phyloP scores from a whole-genome alignment of 2,888 invertebrate species.

The Platerodrilus igneus region DNA sequence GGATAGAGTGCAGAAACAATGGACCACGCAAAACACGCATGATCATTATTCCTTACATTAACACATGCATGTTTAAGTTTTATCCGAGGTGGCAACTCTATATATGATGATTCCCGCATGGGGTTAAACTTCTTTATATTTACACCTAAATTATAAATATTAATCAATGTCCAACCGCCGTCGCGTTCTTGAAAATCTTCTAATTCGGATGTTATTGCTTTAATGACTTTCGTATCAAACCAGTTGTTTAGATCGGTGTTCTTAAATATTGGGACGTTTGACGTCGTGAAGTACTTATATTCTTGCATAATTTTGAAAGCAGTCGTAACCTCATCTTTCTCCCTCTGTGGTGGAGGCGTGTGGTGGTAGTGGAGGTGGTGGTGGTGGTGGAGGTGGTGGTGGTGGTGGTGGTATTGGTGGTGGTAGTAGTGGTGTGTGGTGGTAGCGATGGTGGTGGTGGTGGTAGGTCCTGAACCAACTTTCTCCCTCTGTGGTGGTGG shows the following conservation, averaged over 20 bases:
- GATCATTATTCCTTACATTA: slow-evolving; percentile 3
- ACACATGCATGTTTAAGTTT: slow-evolving; percentile 1
- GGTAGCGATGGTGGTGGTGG: too few relatives aligned
- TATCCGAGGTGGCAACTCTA: not conserved
- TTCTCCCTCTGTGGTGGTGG: too few relatives aligned
- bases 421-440: too few relatives aligned
- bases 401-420: too few relatives aligned
- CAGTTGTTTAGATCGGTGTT: not conserved
- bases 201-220: not conserved
- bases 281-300: slow-evolving; percentile 2
- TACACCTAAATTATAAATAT: slow-evolving; percentile 2
- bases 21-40: slow-evolving; percentile 4
- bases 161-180: slow-evolving; percentile 1
- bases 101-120: not conserved
- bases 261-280: not conserved
- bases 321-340: too few relatives aligned
- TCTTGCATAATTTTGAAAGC: too few relatives aligned
- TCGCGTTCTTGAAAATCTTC: slow-evolving; percentile 2
- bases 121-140: slow-evolving; percentile 1
- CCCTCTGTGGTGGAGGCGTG: too few relatives aligned
- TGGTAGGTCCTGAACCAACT: too few relatives aligned
- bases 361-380: too few relatives aligned
- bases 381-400: too few relatives aligned
- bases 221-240: slow-evolving; percentile 1
- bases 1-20: slow-evolving; percentile 2